These are phyloP conservation scores for Peromyscus attwateri DNA, from an alignment of 2,797 vertebrate genomes.

Conservation along the genomic window DNA sequence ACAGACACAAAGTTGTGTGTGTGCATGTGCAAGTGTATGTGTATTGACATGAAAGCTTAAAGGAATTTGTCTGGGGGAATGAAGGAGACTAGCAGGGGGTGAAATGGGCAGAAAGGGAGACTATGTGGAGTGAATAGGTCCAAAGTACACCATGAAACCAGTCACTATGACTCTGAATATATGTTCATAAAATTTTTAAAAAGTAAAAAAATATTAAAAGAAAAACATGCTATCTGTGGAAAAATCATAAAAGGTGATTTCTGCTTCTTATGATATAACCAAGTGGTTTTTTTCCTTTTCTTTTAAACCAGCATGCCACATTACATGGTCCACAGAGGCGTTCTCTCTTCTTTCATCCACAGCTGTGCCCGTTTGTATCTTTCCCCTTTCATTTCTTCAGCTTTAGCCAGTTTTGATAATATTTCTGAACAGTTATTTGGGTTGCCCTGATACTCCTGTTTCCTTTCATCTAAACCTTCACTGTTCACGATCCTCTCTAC, in stretches of 20 bases:
- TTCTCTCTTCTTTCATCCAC: neutral
- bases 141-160: neutral
- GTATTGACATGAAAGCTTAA: neutral
- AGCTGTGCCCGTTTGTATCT: neutral
- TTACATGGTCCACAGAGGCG: neutral
- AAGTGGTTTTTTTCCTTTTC: neutral
- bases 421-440: neutral
- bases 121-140: no score
- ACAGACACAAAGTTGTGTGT: neutral
- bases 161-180: neutral
- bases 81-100: neutral
- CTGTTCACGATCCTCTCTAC: neutral
- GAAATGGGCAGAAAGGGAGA: neutral
- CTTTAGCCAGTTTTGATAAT: neutral
- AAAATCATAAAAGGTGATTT: neutral
- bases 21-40: neutral
- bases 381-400: neutral
- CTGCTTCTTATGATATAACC: neutral
- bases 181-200: neutral
- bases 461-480: neutral
- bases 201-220: neutral
- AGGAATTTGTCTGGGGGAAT: neutral
- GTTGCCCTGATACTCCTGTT: neutral
- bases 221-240: slow-evolving; percentile 7
- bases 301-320: neutral